These are phyloP conservation scores for Potamarius usumacintae DNA, from an alignment of 2,113 vertebrate species.

Conservation along the genomic window DNA sequence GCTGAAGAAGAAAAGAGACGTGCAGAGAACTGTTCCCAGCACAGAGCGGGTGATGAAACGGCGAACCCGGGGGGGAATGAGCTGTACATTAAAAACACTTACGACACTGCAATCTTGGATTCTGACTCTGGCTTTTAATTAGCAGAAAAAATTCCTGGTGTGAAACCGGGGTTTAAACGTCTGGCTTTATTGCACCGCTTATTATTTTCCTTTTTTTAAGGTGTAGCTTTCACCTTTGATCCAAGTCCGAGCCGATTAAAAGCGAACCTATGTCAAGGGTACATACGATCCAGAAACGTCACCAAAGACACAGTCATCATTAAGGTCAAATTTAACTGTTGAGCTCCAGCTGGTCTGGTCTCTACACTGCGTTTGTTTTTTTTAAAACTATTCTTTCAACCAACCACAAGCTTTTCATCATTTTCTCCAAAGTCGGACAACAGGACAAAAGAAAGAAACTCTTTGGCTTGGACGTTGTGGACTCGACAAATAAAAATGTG, in stretches of 20 bases:
- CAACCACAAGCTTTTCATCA: not conserved
- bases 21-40: conserved; percentile 16
- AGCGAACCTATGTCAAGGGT: not conserved
- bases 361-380: not conserved
- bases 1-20: not conserved
- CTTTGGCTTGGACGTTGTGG: not conserved
- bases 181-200: not conserved
- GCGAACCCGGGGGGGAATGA: not conserved
- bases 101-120: not conserved
- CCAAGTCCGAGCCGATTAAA: not conserved
- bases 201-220: not conserved
- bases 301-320: not conserved
- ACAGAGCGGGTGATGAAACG: not conserved
- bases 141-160: not conserved
- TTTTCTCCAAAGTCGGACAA: not conserved
- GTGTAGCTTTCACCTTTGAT: not conserved
- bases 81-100: not conserved
- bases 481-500: not conserved
- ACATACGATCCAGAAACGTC: not conserved
- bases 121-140: not conserved
- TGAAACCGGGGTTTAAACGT: not conserved
- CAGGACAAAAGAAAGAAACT: not conserved
- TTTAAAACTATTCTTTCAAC: not conserved
- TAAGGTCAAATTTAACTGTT: not conserved
- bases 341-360: not conserved